Percentiles rank a stretch among this genome's conserved stretches.
phyloP scores from a whole-genome alignment of 2,797 vertebrate species.

The Thunnus albacares region DNA sequence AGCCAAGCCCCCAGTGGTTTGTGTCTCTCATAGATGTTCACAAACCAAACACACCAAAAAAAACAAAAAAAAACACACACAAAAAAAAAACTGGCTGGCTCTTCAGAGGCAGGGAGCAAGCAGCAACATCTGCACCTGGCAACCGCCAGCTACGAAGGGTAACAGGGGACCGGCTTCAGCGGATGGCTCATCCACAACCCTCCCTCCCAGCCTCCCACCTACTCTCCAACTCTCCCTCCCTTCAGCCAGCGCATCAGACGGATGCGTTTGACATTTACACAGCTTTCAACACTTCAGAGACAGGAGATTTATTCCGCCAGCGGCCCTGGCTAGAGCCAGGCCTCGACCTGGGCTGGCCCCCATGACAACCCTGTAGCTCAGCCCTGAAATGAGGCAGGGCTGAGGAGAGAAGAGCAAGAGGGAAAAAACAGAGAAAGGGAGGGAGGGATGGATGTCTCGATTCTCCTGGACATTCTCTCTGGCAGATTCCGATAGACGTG shows the following conservation, averaged over 20 bases:
- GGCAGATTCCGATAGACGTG: conserved; percentile 78
- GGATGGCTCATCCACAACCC: conserved; percentile 66
- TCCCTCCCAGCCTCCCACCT: conserved; percentile 50
- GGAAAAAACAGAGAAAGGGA: conserved; percentile 6
- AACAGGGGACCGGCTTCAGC: conserved; percentile 68
- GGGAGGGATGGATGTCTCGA: conserved; percentile 58
- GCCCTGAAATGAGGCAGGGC: conserved; percentile 69
- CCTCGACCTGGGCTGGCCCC: conserved; percentile 75
- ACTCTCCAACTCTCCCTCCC: conserved; percentile 55
- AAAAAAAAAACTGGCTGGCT: conserved; percentile 52
- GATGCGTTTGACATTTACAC: conserved; percentile 85
- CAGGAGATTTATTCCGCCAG: conserved; percentile 80
- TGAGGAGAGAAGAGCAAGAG: conserved; percentile 39
- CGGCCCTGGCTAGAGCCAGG: conserved; percentile 66
- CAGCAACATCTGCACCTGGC: conserved; percentile 81
- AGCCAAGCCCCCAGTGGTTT: conserved; percentile 68
- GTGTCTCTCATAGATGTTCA: conserved; percentile 66
- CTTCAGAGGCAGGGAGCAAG: conserved; percentile 70
- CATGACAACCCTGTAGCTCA: conserved; percentile 71
- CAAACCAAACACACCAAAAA: conserved; percentile 51
- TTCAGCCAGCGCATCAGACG: conserved; percentile 73
- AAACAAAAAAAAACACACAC: conserved; percentile 5
- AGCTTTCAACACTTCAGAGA: conserved; percentile 84
- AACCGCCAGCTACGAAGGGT: conserved; percentile 69
- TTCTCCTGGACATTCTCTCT: conserved; percentile 76